phyloP scores from a whole-genome alignment of 2,113 vertebrate species.

The Globicephala melas region DNA sequence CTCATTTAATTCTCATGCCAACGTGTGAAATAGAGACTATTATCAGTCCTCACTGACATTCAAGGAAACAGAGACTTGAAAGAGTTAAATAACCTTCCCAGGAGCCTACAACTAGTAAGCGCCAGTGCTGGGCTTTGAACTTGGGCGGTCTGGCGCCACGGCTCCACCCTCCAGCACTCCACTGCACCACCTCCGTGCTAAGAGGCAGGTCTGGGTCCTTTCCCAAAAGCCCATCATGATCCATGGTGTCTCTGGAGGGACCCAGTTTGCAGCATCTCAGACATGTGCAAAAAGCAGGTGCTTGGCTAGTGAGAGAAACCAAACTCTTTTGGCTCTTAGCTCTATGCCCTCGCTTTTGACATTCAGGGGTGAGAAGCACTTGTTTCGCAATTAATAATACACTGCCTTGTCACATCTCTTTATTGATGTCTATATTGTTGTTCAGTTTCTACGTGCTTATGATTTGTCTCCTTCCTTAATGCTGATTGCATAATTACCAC shows the following conservation, averaged over 20 bases:
- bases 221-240: neutral
- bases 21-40: neutral
- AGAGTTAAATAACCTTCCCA: neutral
- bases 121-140: neutral
- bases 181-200: neutral
- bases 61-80: neutral
- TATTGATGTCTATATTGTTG: conserved; percentile 60
- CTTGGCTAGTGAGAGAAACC: conserved; percentile 66
- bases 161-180: neutral
- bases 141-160: neutral
- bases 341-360: conserved; percentile 63
- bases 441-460: neutral
- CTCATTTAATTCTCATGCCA: neutral
- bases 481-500: neutral
- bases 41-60: neutral
- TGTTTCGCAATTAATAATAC: conserved; percentile 60
- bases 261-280: conserved; percentile 47
- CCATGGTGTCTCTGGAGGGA: conserved; percentile 27
- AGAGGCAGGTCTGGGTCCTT: neutral
- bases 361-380: conserved; percentile 67
- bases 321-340: conserved; percentile 55
- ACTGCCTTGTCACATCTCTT: conserved; percentile 44
- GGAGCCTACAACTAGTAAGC: neutral
- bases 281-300: conserved; percentile 66
- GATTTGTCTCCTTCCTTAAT: neutral